Evolutionary conservation across 2,888 invertebrate genomes (phyloP).

Genomic region (Drosophila meridionalis): DNA sequence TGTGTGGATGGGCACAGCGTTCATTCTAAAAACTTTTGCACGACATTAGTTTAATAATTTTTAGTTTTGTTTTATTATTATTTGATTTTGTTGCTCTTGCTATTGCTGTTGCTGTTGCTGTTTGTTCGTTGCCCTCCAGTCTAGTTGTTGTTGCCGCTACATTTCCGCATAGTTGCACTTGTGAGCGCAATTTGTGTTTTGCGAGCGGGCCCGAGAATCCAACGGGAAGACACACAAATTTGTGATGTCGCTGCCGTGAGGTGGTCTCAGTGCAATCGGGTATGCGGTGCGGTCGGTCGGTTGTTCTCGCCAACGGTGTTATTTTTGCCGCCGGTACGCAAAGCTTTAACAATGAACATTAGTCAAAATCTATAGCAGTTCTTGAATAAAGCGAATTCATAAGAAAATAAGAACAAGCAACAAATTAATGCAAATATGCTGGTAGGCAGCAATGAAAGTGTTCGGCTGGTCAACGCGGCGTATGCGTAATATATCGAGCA

Average conservation of each 20-base stretch:
- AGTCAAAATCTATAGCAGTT: background rate
- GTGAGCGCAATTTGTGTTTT: conserved; percentile 35
- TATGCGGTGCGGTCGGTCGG: conserved; percentile 73
- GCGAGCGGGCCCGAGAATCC: conserved; percentile 47
- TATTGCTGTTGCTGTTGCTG: conserved; percentile 6
- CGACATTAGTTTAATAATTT: conserved; percentile 58
- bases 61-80: conserved; percentile 11
- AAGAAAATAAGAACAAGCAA: background rate
- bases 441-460: conserved; percentile 22
- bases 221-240: conserved; percentile 52
- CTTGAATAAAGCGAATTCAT: background rate
- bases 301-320: conserved; percentile 45
- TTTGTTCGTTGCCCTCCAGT: conserved; percentile 16
- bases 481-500: conserved; percentile 70
- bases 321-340: conserved; percentile 41
- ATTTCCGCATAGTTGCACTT: conserved; percentile 61
- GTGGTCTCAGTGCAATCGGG: conserved; percentile 78
- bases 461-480: conserved; percentile 57
- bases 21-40: conserved; percentile 48
- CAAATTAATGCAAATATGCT: conserved; percentile 24
- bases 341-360: conserved; percentile 14
- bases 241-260: conserved; percentile 35
- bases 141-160: background rate
- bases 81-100: conserved; percentile 9
- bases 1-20: conserved; percentile 57